Conservation (phyloP, 2,888 invertebrate species). For the Dicyrtomina minuta region DNA sequence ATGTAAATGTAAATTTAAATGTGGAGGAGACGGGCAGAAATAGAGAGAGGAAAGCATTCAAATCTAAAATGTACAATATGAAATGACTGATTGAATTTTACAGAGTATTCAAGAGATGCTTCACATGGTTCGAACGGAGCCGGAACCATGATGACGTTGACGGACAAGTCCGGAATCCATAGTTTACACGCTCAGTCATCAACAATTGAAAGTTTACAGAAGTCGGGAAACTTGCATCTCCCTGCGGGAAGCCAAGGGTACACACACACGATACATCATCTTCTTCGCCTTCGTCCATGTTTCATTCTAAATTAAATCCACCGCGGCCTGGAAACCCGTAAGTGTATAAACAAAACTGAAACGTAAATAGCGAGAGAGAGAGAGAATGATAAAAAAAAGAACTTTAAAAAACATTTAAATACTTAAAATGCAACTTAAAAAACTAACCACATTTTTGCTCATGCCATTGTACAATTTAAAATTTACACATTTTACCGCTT, state of each 20-base stretch:
- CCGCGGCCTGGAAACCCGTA: slow-evolving; percentile 49
- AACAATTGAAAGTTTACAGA: slow-evolving; percentile 51
- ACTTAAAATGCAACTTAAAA: no score
- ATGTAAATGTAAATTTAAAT: no score
- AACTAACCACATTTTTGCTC: no score
- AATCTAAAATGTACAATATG: no score
- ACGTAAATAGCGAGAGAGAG: slow-evolving; percentile 2
- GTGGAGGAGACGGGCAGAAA: no score
- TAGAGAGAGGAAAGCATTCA: no score
- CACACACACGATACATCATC: slow-evolving; percentile 38
- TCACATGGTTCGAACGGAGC: slow-evolving; percentile 52
- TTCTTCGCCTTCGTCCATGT: slow-evolving; percentile 53
- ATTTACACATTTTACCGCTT: no score
- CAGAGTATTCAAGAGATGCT: slow-evolving; percentile 51
- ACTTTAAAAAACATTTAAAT: no score
- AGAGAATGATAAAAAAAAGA: slow-evolving; percentile 7
- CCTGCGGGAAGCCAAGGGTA: slow-evolving; percentile 52
- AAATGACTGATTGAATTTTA: background rate
- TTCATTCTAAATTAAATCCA: slow-evolving; percentile 53
- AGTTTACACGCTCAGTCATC: slow-evolving; percentile 42
- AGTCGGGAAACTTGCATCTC: slow-evolving; percentile 54
- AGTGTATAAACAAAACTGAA: slow-evolving; percentile 26
- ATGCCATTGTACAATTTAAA: no score
- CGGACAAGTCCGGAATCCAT: slow-evolving; percentile 50
- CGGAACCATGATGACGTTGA: slow-evolving; percentile 51